phyloP scores from a whole-genome alignment of 2,113 vertebrate genomes.

The Tichodroma muraria region DNA sequence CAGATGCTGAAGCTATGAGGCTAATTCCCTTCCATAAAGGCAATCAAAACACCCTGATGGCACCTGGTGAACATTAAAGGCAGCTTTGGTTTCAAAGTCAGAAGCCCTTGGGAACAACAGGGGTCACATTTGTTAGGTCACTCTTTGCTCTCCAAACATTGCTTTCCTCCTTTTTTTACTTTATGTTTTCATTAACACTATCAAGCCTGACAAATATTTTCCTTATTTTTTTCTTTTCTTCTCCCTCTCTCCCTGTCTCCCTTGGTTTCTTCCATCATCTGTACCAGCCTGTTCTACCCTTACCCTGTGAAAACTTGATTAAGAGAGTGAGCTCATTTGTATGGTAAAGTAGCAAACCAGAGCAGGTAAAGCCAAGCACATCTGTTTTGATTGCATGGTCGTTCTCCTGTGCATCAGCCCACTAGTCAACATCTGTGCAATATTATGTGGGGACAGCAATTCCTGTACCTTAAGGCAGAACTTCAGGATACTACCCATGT shows the following conservation, averaged over 20 bases:
- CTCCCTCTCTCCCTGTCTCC: neutral
- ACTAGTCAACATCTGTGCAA: neutral
- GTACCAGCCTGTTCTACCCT: neutral
- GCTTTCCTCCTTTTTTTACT: slow-evolving; percentile 24
- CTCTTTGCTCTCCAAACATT: slow-evolving; percentile 23
- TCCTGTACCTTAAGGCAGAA: neutral
- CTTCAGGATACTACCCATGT: no score
- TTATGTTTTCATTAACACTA: slow-evolving; percentile 39
- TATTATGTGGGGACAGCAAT: neutral
- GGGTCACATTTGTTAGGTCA: slow-evolving; percentile 53
- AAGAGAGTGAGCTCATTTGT: neutral
- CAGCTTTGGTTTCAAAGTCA: slow-evolving; percentile 65
- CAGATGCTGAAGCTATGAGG: slow-evolving; percentile 24
- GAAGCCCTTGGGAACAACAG: slow-evolving; percentile 43
- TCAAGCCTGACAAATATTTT: slow-evolving; percentile 40
- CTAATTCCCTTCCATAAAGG: slow-evolving; percentile 46
- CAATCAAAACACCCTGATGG: slow-evolving; percentile 42
- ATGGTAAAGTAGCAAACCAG: neutral
- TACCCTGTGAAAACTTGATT: neutral
- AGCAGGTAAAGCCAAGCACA: neutral
- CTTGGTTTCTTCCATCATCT: neutral
- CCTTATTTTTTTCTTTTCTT: neutral
- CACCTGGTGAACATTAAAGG: slow-evolving; percentile 68
- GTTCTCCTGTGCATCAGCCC: neutral
- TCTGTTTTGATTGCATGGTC: neutral